Percentiles rank a stretch among this genome's conserved stretches.
Evolutionary conservation across 2,888 invertebrate species (phyloP).

Genomic region (Syritta pipiens): DNA sequence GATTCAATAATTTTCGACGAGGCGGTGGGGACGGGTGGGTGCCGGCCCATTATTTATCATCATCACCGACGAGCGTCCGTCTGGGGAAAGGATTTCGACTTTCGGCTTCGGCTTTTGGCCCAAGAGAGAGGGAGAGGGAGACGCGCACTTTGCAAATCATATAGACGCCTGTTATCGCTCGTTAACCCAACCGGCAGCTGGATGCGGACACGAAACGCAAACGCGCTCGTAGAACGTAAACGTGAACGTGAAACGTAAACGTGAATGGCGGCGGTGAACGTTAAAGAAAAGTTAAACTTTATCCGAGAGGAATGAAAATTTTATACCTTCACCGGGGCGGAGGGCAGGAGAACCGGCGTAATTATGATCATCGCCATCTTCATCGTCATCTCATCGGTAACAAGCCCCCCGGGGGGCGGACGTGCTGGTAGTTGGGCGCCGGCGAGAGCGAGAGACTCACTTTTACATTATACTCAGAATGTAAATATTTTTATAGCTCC

Average conservation of each 20-base stretch:
- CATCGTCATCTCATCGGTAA: background rate
- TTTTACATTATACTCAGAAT: constrained; percentile 44
- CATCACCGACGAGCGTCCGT: constrained; percentile 26
- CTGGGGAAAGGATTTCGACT: constrained; percentile 12
- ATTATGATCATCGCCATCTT: constrained; percentile 33
- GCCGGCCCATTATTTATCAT: constrained; percentile 33
- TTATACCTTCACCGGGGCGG: constrained; percentile 25
- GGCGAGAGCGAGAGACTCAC: no score
- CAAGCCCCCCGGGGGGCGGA: background rate
- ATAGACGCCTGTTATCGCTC: constrained; percentile 31
- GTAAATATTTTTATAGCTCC: constrained; percentile 49
- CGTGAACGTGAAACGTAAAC: no score
- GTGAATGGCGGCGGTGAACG: no score
- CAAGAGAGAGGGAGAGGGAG: background rate
- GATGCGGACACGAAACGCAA: constrained; percentile 1
- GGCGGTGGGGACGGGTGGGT: background rate
- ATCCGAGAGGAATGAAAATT: constrained; percentile 30
- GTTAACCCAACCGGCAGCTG: constrained; percentile 17
- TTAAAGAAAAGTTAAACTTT: constrained; percentile 23
- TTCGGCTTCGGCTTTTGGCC: background rate
- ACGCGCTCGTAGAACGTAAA: no score
- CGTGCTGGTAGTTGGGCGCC: background rate
- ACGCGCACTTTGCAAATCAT: constrained; percentile 29
- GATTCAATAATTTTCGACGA: constrained; percentile 51
- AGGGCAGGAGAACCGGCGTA: constrained; percentile 12